Evolutionary conservation across 2,797 vertebrate genomes (phyloP), one percentile per base, ranked within the genome.

Genomic region (Myripristis jacobus): DNA sequence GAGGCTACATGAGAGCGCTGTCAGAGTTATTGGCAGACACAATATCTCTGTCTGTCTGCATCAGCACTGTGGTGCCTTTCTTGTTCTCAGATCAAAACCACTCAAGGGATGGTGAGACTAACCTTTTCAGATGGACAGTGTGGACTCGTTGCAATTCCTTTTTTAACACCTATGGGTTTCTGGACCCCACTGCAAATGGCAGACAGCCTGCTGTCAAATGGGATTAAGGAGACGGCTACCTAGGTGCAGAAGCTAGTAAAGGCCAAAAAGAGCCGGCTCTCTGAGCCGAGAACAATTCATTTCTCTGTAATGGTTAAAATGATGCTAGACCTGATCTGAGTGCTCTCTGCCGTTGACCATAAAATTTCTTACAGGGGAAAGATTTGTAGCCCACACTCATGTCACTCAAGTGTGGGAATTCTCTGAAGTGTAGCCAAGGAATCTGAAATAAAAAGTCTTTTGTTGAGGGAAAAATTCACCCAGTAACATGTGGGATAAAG

Each of bases 181-280:
- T 78, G 81, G 82, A 72, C 85, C 69, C 65, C 12, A 3, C 76
- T 78, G 73, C 66, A 86, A 86, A 84, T 84, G 72, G 65, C 76
- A 84, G 90, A 85, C 78, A 88, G 79, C 79, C 77, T 73, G 74
- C 81, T 90, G 89, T 90, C 88, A 84, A 65, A 70, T 60, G 43
- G 79, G 78, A 88, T 91, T 83, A 88, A 59, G 75, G 61, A 52
- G 62, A 75, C 65, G 6, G 27, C 60, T 77, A 84, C 80, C 85
- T 89, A 73, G 0, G 31, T 58, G 54, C 44, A 68, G 70, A 70
- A 31, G 36, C 58, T 44, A 21, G 44, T 46, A 63, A 56, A 50
- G 64, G 59, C 71, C 75, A 75, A 41, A 71, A 85, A 53, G 76
- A 75, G 73, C 0, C 5, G 48, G 65, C 51, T 73, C 81, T 67